These are phyloP conservation scores for Camponotus floridanus DNA, from an alignment of 1,140 invertebrate species.

Conservation along the genomic window DNA sequence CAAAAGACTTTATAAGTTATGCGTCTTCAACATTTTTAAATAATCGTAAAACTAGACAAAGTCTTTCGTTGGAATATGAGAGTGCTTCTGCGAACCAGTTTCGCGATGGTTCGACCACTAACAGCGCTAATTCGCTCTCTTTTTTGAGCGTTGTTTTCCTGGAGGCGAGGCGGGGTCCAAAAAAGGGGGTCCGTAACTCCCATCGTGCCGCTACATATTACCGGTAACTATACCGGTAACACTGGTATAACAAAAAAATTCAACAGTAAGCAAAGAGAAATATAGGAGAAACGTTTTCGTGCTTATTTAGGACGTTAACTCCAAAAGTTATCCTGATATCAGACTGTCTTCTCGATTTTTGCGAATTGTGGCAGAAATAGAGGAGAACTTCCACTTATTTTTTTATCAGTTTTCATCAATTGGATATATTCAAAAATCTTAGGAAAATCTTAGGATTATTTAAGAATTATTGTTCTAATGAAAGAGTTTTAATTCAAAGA, in stretches of 20 bases:
- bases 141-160: constrained; percentile 54
- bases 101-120: constrained; percentile 31
- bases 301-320: not conserved
- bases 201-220: constrained; percentile 46
- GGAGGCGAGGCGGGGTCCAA: constrained; percentile 14
- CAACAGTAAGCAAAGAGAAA: constrained; percentile 3
- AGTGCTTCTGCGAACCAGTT: constrained; percentile 66
- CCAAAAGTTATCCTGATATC: not conserved
- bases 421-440: too few relatives aligned
- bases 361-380: not conserved
- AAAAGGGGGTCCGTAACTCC: constrained; percentile 44
- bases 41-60: constrained; percentile 33
- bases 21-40: not conserved
- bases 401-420: constrained; percentile 13
- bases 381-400: not conserved
- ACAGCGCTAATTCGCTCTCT: constrained; percentile 33
- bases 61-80: constrained; percentile 44
- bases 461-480: not conserved
- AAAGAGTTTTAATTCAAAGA: not conserved
- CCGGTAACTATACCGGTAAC: constrained; percentile 37
- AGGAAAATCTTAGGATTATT: not conserved
- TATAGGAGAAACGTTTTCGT: not conserved
- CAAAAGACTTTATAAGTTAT: not conserved
- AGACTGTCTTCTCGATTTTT: not conserved
- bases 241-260: not conserved